Evolutionary conservation across 1,140 invertebrate species (phyloP).

Genomic region (Drosophila arawakana): DNA sequence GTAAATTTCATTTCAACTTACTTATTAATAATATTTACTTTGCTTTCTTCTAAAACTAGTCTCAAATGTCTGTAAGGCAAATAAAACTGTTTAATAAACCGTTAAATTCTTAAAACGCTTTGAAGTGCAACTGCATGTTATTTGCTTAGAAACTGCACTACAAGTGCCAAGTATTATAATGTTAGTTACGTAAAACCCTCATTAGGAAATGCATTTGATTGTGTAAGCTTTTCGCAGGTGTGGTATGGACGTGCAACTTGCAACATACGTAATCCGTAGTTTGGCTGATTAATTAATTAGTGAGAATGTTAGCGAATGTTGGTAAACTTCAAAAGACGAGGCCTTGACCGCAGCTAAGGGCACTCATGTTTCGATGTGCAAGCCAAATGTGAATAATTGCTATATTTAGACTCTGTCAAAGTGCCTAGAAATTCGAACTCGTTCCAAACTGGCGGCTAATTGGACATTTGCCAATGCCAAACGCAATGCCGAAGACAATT

Average conservation of each 20-base stretch:
- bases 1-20: too few relatives aligned
- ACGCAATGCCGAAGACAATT: not conserved
- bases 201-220: constrained; percentile 18
- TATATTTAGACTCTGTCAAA: constrained; percentile 3
- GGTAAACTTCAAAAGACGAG: constrained; percentile 1
- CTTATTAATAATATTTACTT: too few relatives aligned
- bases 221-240: not conserved
- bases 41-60: too few relatives aligned
- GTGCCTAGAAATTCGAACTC: not conserved
- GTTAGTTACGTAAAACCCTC: constrained; percentile 1
- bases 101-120: too few relatives aligned
- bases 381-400: constrained; percentile 4
- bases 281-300: constrained; percentile 6
- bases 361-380: constrained; percentile 8
- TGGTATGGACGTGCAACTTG: not conserved
- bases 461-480: not conserved
- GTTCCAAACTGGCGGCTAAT: not conserved
- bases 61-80: too few relatives aligned
- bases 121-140: too few relatives aligned
- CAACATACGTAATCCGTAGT: not conserved
- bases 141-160: too few relatives aligned
- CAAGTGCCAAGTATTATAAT: not conserved
- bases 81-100: too few relatives aligned
- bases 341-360: not conserved
- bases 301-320: not conserved